Evolutionary conservation across 1,140 invertebrate species (phyloP).

Genomic region (Atta colombica): DNA sequence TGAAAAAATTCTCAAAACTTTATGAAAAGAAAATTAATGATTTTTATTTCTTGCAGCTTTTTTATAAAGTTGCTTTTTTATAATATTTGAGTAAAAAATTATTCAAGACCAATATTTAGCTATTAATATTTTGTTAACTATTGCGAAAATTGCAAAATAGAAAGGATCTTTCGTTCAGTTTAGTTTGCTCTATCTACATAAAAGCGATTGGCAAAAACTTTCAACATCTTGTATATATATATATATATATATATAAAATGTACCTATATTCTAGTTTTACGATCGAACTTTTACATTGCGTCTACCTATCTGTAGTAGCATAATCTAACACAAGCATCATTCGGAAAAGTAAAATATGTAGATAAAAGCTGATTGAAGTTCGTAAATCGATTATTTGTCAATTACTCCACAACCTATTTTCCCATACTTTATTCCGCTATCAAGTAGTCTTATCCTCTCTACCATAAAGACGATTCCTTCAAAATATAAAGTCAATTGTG

Average conservation of each 20-base stretch:
- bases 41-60: too few species aligned
- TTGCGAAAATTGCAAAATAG: too few species aligned
- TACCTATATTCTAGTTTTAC: slow-evolving; percentile 3
- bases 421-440: background rate
- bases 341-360: background rate
- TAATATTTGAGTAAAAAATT: too few species aligned
- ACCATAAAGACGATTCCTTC: background rate
- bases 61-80: too few species aligned
- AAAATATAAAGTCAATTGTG: slow-evolving; percentile 12
- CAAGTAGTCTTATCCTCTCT: background rate
- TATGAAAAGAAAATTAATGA: too few species aligned
- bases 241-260: background rate
- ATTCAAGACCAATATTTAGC: too few species aligned
- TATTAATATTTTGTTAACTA: too few species aligned
- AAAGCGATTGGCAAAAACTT: too few species aligned
- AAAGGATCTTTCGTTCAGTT: too few species aligned
- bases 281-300: background rate
- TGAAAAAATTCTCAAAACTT: too few species aligned
- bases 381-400: slow-evolving; percentile 20
- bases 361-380: slow-evolving; percentile 13
- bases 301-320: background rate
- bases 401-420: background rate
- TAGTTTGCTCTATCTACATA: too few species aligned
- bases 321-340: background rate
- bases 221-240: too few species aligned